phyloP scores from a whole-genome alignment of 2,888 invertebrate genomes.

The Philereme vetulata region DNA sequence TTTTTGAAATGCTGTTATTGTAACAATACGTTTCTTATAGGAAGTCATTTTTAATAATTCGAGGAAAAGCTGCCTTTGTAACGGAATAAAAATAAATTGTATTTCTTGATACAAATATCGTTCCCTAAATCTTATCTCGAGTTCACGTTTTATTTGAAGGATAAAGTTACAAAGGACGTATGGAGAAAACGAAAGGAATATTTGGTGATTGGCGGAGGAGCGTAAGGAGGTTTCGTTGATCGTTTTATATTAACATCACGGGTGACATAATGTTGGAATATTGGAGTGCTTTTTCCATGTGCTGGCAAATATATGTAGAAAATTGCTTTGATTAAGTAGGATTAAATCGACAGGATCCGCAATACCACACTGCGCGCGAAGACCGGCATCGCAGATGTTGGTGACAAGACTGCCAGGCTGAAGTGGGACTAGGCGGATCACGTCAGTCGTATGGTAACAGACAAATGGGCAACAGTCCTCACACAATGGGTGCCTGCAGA shows the following conservation, averaged over 20 bases:
- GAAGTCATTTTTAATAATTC: constrained; percentile 1
- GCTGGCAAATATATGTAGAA: neutral
- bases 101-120: constrained; percentile 24
- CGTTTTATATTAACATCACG: constrained; percentile 43
- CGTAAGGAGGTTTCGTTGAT: constrained; percentile 45
- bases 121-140: constrained; percentile 32
- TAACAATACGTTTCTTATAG: too few relatives aligned
- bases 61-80: constrained; percentile 8
- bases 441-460: too few relatives aligned
- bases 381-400: too few relatives aligned
- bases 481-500: too few relatives aligned
- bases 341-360: too few relatives aligned
- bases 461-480: too few relatives aligned
- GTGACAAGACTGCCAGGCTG: too few relatives aligned
- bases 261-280: constrained; percentile 43
- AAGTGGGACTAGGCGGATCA: too few relatives aligned
- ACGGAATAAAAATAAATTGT: constrained; percentile 17
- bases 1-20: too few relatives aligned
- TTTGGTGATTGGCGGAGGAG: constrained; percentile 34
- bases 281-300: constrained; percentile 4
- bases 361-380: too few relatives aligned
- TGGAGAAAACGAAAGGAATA: constrained; percentile 39
- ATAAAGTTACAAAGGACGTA: constrained; percentile 41
- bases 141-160: constrained; percentile 38
- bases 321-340: neutral